Evolutionary conservation across 1,140 invertebrate species (phyloP).

Genomic region (Lepidurus couesii): DNA sequence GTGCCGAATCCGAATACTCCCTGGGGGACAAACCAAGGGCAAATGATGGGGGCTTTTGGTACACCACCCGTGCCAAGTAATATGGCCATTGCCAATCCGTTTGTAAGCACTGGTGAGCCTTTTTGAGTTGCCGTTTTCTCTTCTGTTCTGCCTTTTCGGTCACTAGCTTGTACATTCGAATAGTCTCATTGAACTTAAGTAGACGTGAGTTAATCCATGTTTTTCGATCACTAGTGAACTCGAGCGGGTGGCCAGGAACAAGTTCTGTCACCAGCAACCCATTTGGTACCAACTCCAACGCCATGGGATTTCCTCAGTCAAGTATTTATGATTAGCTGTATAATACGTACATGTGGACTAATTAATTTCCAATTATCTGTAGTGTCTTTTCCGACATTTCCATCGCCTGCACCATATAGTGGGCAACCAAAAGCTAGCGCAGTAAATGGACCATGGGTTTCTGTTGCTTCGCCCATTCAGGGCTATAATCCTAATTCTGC

Average conservation of each 20-base stretch:
- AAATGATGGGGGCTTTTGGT: background rate
- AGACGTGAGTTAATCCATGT: background rate
- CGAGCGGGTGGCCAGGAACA: background rate
- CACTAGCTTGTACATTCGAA: background rate
- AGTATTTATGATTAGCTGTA: background rate
- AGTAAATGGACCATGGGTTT: background rate
- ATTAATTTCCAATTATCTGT: background rate
- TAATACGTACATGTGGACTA: background rate
- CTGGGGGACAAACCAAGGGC: background rate
- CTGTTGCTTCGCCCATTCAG: background rate
- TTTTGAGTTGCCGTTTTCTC: background rate
- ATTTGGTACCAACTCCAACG: background rate
- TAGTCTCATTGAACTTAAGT: background rate
- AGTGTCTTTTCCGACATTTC: background rate
- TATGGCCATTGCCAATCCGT: background rate
- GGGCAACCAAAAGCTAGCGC: background rate
- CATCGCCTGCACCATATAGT: background rate
- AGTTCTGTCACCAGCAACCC: background rate
- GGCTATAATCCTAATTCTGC: background rate
- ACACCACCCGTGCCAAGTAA: background rate
- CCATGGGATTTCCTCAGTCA: background rate
- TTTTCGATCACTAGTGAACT: background rate
- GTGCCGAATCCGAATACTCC: background rate
- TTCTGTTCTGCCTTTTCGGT: background rate
- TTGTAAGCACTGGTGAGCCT: constrained; percentile 8